Evolutionary conservation across 2,797 vertebrate species (phyloP).

Genomic region (Myotis findleyi): DNA sequence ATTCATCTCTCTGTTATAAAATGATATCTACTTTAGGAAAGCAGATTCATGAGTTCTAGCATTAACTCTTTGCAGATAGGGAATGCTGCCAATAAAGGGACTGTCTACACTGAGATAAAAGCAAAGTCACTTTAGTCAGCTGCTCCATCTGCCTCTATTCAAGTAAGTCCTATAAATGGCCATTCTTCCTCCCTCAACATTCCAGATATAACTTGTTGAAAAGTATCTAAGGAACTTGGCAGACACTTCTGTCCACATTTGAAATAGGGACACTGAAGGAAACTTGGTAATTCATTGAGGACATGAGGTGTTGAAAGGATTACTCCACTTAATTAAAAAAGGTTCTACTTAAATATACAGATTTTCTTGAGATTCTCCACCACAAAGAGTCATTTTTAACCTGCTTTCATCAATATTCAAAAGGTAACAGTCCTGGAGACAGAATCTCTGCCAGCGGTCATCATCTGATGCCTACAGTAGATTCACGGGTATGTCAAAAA

Average conservation of each 20-base stretch:
- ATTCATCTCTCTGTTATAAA: conserved; percentile 21
- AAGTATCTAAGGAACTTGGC: neutral
- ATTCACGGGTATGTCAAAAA: conserved; percentile 54
- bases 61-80: neutral
- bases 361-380: conserved; percentile 32
- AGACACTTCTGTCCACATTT: conserved; percentile 18
- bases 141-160: neutral
- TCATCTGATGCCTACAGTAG: conserved; percentile 31
- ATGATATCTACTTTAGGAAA: neutral
- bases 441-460: conserved; percentile 37
- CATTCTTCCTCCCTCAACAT: neutral
- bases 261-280: neutral
- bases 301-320: conserved; percentile 27
- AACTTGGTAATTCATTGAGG: conserved; percentile 29
- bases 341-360: neutral
- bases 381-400: conserved; percentile 38
- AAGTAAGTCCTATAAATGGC: neutral
- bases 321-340: neutral
- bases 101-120: neutral
- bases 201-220: conserved; percentile 11
- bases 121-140: neutral
- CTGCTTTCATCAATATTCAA: conserved; percentile 54
- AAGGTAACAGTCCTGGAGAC: conserved; percentile 37
- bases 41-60: neutral
- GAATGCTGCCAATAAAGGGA: neutral